Percentiles rank a stretch among this genome's conserved stretches.
Evolutionary conservation across 2,113 vertebrate species (phyloP).

Genomic region (Gymnorhina tibicen): DNA sequence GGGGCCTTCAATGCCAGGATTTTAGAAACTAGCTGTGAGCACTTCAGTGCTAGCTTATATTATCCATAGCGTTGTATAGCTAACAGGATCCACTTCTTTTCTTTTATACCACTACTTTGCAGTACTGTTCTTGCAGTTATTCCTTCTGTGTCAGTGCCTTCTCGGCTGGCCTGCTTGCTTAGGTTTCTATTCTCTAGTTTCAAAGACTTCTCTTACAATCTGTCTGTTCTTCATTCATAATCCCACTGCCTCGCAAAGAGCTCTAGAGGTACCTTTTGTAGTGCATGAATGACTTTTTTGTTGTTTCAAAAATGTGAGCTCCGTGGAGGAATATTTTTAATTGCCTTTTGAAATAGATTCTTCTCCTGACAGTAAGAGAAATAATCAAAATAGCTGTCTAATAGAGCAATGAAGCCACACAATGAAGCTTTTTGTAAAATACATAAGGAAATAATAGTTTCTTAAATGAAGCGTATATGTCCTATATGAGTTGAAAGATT

Average conservation of each 20-base stretch:
- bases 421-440: not conserved
- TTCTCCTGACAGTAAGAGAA: not conserved
- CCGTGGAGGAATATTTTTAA: conserved; percentile 32
- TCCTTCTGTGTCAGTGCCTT: conserved; percentile 33
- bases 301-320: conserved; percentile 6
- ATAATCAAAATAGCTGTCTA: not conserved
- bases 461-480: not conserved
- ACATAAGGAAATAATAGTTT: not conserved
- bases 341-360: conserved; percentile 23
- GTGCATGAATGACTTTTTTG: not conserved
- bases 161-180: conserved; percentile 36
- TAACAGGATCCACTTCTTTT: conserved; percentile 27
- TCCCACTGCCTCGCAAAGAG: not conserved
- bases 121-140: conserved; percentile 36
- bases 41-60: conserved; percentile 21
- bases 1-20: not conserved
- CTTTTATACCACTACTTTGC: conserved; percentile 21
- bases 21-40: conserved; percentile 54
- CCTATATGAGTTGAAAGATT: not conserved
- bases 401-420: not conserved
- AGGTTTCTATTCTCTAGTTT: conserved; percentile 48
- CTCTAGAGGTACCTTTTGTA: conserved; percentile 18
- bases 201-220: conserved; percentile 46
- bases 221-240: conserved; percentile 40
- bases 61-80: conserved; percentile 21